These are phyloP conservation scores for Drosophila orena DNA, from an alignment of 1,140 invertebrate species.

Conservation along the genomic window DNA sequence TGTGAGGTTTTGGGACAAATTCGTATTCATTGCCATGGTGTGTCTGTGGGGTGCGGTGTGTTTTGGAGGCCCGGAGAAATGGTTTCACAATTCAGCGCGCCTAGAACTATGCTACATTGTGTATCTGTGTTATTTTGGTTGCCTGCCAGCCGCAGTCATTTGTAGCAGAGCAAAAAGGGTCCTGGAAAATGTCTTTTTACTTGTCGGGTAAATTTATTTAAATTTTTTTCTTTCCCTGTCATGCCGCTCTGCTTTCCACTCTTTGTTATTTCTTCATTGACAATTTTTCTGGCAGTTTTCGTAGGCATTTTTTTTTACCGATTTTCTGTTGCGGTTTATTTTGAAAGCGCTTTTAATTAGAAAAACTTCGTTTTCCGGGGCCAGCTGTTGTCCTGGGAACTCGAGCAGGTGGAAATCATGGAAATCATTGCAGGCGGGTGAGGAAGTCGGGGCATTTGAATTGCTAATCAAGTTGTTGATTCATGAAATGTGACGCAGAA, in stretches of 20 bases:
- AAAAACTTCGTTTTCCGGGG: conserved; percentile 43
- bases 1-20: conserved; percentile 50
- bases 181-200: conserved; percentile 42
- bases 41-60: conserved; percentile 14
- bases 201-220: conserved; percentile 52
- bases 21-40: conserved; percentile 62
- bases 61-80: conserved; percentile 35
- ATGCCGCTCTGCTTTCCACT: conserved; percentile 8
- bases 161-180: conserved; percentile 25
- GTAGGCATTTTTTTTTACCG: conserved; percentile 24
- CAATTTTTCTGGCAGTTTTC: conserved; percentile 47
- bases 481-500: conserved; percentile 58
- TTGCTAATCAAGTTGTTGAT: conserved; percentile 77
- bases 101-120: conserved; percentile 63
- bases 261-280: conserved; percentile 40
- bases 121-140: conserved; percentile 29
- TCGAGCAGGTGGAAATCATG: conserved; percentile 58
- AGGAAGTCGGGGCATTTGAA: conserved; percentile 56
- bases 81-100: conserved; percentile 78
- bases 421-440: conserved; percentile 12
- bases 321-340: conserved; percentile 51
- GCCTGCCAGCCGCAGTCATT: conserved; percentile 44
- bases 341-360: conserved; percentile 75
- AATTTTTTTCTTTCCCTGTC: conserved; percentile 37
- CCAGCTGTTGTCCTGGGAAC: conserved; percentile 62